Base-by-base conservation (phyloP, 37 sponge, comb jelly and placozoan species). In the Beroe forskalii region DNA sequence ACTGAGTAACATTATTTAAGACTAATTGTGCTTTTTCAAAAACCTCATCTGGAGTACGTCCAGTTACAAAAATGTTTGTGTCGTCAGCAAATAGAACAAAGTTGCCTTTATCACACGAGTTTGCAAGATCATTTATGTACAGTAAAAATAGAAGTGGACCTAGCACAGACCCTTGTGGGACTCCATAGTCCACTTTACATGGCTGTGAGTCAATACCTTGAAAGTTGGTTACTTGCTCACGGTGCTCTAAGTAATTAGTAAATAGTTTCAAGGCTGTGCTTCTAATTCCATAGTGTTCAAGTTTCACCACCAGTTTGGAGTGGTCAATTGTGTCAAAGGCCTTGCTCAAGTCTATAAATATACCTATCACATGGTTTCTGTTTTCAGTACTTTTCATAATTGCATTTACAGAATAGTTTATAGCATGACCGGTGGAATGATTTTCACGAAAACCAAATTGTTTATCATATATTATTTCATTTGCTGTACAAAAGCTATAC, bases 61-160 rank as follows among this genome's bases (percentile, higher is more conserved):
- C 66, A 64, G 31, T 8, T 22, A 64, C 66, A 64, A 64, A 64
- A 22, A 64, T 64, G 17, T 64, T 64, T 4, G 66, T 64, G 31
- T 64, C 66, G 17, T 64, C 66, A n/a, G 66, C 66, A 64, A n/a
- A 64, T 8, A 64, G 66, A 3, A 64, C 66, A 22, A 64, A 64
- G 4, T 64, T 23, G 4, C 66, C 66, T 6, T 64, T 27, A 6
- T 64, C 66, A 30, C 20, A 64, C 20, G 66, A 8, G 25, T n/a
- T 64, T 30, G 25, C 17, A 64, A 64, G 4, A 23, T 64, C 66
- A 22, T 64, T 64, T 6, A 64, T 22, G 25, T 64, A 64, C 14
- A 64, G 3, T 22, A 64, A 23, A 64, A 64, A 64, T 23, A 64
- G 66, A 4, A 64, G n/a, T n/a, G n/a, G n/a, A n/a, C n/a, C n/a